These are phyloP conservation scores for Abrostola triplasia DNA, from an alignment of 2,888 invertebrate genomes.

Conservation along the genomic window DNA sequence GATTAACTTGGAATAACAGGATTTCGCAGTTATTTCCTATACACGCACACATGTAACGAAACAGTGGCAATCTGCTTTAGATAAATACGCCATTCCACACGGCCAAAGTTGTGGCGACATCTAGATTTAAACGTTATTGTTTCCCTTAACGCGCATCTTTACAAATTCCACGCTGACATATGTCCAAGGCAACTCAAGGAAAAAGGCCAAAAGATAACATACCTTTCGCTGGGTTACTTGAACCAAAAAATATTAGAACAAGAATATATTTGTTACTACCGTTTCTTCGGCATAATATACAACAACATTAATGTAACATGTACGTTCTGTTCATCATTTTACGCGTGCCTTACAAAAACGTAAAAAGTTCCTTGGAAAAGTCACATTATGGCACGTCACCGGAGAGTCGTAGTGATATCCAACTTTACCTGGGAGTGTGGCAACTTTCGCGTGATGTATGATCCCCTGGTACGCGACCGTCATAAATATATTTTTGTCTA, in stretches of 20 bases:
- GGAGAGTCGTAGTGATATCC: conserved; percentile 63
- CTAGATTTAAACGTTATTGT: not conserved
- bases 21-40: too few species aligned
- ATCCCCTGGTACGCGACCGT: conserved; percentile 57
- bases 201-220: conserved; percentile 5
- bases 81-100: not conserved
- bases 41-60: too few species aligned
- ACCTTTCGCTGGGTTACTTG: conserved; percentile 13
- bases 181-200: not conserved
- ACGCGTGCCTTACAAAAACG: conserved; percentile 48
- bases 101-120: not conserved
- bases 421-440: conserved; percentile 62
- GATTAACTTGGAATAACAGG: too few species aligned
- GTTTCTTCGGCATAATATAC: conserved; percentile 41
- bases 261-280: conserved; percentile 29
- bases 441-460: conserved; percentile 63
- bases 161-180: not conserved
- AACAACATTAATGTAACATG: conserved; percentile 46
- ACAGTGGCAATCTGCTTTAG: too few species aligned
- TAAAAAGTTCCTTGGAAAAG: conserved; percentile 57
- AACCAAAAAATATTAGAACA: conserved; percentile 36
- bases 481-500: conserved; percentile 53
- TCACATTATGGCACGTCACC: conserved; percentile 60
- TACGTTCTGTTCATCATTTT: conserved; percentile 42
- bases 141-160: not conserved